Evolutionary conservation across 2,797 vertebrate genomes (phyloP).

Genomic region (Adrianichthys oophorus): DNA sequence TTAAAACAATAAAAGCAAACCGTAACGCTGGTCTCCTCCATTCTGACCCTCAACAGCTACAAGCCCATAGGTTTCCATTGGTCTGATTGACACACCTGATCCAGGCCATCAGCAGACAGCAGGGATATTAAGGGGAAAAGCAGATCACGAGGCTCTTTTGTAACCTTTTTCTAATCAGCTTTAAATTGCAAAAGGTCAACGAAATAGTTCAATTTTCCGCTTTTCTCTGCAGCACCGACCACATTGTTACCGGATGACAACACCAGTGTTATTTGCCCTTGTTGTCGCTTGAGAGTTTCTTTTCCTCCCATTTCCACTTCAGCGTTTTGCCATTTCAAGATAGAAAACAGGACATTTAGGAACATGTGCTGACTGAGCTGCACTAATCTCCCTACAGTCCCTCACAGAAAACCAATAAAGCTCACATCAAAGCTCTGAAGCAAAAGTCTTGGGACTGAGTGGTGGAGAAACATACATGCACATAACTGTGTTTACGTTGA

Average conservation of each 20-base stretch:
- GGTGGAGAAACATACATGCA: background rate
- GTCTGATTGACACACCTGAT: too few species aligned
- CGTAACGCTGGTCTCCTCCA: too few species aligned
- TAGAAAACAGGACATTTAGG: conserved; percentile 33
- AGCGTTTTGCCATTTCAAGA: conserved; percentile 48
- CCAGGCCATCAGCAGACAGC: too few species aligned
- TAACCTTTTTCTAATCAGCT: too few species aligned
- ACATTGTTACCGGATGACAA: conserved; percentile 5
- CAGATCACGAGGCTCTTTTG: too few species aligned
- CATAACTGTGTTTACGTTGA: background rate
- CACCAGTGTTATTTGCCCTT: conserved; percentile 19
- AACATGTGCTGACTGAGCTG: conserved; percentile 23
- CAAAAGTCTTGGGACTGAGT: background rate
- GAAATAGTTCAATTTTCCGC: background rate
- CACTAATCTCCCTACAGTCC: conserved; percentile 29
- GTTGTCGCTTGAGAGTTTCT: conserved; percentile 32
- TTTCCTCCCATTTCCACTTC: conserved; percentile 18
- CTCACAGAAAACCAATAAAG: conserved; percentile 48
- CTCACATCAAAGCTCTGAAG: conserved; percentile 20
- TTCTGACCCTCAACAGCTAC: too few species aligned
- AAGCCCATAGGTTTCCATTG: too few species aligned
- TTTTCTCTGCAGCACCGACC: conserved; percentile 17
- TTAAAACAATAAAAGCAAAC: conserved; percentile 24
- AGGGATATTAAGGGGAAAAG: too few species aligned
- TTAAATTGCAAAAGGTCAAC: too few species aligned